These are phyloP conservation scores for Pollimyrus isidori DNA, from an alignment of 2,113 vertebrate species.

Conservation along the genomic window DNA sequence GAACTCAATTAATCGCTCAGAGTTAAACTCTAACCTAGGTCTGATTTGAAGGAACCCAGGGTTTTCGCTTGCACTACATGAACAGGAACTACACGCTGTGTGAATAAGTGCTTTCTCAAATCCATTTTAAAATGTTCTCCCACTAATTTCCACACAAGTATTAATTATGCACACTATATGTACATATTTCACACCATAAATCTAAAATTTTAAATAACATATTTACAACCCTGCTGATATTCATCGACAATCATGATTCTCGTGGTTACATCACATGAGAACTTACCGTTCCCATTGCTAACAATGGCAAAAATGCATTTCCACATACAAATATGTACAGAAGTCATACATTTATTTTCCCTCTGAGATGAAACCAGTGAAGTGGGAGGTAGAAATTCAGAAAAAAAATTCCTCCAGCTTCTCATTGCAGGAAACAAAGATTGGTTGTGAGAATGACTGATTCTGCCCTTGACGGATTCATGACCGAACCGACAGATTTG, in stretches of 20 bases:
- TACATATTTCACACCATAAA: not conserved
- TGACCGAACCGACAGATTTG: not conserved
- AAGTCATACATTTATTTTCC: not conserved
- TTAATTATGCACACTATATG: too few species aligned
- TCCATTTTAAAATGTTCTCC: too few species aligned
- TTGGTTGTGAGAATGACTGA: not conserved
- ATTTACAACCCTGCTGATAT: not conserved
- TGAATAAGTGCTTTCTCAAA: too few species aligned
- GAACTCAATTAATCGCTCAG: too few species aligned
- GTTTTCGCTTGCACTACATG: too few species aligned
- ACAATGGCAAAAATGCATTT: not conserved
- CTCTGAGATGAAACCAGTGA: not conserved
- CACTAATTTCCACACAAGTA: too few species aligned
- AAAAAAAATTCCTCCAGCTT: not conserved
- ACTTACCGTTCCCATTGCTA: not conserved
- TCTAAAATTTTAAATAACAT: not conserved
- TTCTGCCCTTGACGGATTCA: not conserved
- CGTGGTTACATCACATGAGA: not conserved
- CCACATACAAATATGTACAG: not conserved
- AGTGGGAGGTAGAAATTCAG: not conserved
- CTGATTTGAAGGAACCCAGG: too few species aligned
- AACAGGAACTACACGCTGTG: too few species aligned
- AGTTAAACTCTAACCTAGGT: too few species aligned
- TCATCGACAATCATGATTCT: not conserved
- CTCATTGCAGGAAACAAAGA: not conserved